Conservation (phyloP, 2,113 vertebrate genomes). For the Pithys albifrons region DNA sequence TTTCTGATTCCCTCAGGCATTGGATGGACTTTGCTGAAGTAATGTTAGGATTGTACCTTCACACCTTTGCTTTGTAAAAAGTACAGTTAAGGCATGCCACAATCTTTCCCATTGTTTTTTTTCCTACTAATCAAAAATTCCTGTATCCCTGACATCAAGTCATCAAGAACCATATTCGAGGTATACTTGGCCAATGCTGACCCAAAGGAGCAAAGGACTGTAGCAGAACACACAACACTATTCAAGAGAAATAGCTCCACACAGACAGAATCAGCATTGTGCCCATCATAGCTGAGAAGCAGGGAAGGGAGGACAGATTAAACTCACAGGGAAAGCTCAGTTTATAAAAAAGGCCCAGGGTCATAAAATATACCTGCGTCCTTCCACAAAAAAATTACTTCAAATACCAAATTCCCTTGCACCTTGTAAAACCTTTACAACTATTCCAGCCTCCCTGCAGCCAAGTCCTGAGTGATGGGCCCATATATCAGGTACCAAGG, state of each 20-base stretch:
- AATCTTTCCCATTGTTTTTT: neutral
- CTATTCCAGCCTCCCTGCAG: neutral
- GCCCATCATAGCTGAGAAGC: neutral
- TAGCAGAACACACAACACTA: neutral
- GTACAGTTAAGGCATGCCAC: neutral
- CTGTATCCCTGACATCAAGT: neutral
- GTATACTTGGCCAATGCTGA: neutral
- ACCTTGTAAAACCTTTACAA: conserved; percentile 35
- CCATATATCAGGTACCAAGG: neutral
- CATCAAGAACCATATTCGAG: neutral
- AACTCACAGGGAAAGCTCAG: neutral
- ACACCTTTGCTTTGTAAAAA: neutral
- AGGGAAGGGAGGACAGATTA: neutral
- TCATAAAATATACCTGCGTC: neutral
- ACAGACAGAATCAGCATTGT: neutral
- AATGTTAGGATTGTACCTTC: neutral
- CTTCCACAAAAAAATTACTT: conserved; percentile 31
- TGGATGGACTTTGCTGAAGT: neutral
- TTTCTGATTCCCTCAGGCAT: neutral
- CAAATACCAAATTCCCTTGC: conserved; percentile 18
- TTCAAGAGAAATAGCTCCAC: neutral
- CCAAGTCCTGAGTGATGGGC: neutral
- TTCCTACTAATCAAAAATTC: neutral
- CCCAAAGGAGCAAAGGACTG: neutral
- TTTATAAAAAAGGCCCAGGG: neutral